Evolutionary conservation across 2,888 invertebrate species (phyloP).

Genomic region (Melanostoma mellinum): DNA sequence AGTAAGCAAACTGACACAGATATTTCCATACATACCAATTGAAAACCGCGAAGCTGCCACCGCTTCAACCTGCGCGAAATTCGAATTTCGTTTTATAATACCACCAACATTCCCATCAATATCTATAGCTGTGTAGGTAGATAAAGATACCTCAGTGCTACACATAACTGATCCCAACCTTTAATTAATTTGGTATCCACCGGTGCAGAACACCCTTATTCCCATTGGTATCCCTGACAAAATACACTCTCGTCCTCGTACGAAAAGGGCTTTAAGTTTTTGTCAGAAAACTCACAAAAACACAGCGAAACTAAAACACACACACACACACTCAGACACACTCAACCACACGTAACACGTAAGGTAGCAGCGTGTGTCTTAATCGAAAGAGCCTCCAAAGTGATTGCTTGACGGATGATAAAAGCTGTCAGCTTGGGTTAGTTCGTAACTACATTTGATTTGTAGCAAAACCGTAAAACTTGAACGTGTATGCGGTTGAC

Average conservation of each 20-base stretch:
- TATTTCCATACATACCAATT: constrained; percentile 3
- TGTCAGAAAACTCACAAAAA: neutral
- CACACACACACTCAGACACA: neutral
- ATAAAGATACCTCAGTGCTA: constrained; percentile 6
- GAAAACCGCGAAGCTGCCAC: constrained; percentile 15
- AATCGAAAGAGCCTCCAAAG: constrained; percentile 38
- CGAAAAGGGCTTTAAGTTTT: constrained; percentile 22
- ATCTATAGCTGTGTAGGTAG: constrained; percentile 17
- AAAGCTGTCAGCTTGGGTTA: constrained; percentile 46
- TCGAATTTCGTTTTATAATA: constrained; percentile 60
- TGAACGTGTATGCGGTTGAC: constrained; percentile 13
- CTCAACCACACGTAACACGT: neutral
- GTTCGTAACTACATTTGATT: constrained; percentile 53
- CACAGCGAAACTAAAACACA: neutral
- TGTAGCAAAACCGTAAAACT: constrained; percentile 43
- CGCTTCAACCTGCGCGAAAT: constrained; percentile 24
- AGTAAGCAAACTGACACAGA: constrained; percentile 21
- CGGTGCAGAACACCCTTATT: constrained; percentile 36
- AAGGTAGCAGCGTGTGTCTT: constrained; percentile 5
- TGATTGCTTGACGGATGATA: constrained; percentile 55
- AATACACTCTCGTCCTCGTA: neutral
- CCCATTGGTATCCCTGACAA: neutral
- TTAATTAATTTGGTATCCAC: constrained; percentile 66
- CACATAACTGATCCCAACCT: constrained; percentile 51
- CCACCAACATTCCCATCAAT: constrained; percentile 29